Conservation (phyloP, 2,888 invertebrate genomes). For the Imbricaverruca yamaguchii region DNA sequence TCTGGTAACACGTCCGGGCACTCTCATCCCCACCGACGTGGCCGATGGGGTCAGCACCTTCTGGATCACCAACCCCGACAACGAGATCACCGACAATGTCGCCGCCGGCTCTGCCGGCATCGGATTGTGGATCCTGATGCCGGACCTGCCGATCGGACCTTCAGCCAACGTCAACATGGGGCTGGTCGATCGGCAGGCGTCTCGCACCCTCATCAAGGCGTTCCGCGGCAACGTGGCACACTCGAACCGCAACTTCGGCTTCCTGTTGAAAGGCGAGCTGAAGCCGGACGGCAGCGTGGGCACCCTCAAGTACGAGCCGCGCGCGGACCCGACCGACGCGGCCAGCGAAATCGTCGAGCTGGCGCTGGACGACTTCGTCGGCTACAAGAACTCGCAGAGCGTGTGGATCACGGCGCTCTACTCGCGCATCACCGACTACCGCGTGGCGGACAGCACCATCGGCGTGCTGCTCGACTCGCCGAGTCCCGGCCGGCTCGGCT, state of each 20-base stretch:
- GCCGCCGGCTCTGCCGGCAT: background rate
- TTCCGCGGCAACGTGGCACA: background rate
- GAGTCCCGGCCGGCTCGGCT: background rate
- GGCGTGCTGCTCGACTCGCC: no score
- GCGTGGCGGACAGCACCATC: background rate
- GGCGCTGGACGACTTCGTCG: background rate
- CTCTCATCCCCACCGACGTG: background rate
- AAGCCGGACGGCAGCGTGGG: no score
- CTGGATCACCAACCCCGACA: slow-evolving; percentile 13
- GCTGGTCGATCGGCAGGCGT: background rate
- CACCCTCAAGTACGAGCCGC: no score
- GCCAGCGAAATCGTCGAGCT: background rate
- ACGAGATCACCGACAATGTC: background rate
- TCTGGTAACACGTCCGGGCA: background rate
- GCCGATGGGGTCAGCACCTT: background rate
- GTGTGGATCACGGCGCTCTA: background rate
- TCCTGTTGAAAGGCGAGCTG: no score
- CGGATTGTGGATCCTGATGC: background rate
- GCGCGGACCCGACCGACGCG: background rate
- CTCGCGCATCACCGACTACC: no score
- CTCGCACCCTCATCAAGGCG: background rate
- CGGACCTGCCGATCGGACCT: background rate
- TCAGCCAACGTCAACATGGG: background rate
- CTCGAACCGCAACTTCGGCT: no score
- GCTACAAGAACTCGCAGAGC: background rate